A percentile compares a stretch with the other conserved stretches of the same genome.
Conservation (phyloP, 1,140 invertebrate genomes). For the Wiebesia pumilae region DNA sequence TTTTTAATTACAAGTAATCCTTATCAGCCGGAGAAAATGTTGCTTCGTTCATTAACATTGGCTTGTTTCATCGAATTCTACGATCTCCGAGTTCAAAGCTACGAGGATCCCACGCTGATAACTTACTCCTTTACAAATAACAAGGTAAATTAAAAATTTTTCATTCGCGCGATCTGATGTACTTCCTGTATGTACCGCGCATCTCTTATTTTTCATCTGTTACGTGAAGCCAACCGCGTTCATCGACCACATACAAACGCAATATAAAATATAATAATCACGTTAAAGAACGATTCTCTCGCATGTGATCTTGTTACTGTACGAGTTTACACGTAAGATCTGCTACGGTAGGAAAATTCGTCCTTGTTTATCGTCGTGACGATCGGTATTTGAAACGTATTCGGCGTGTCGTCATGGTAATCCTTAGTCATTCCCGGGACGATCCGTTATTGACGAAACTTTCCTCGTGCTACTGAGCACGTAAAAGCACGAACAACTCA, state of each 20-base stretch:
- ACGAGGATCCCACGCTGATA: not conserved
- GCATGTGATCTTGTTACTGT: not conserved
- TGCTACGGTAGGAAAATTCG: not conserved
- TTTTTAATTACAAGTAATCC: not conserved
- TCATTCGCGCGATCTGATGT: too few relatives aligned
- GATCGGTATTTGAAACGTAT: slow-evolving; percentile 33
- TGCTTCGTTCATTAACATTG: not conserved
- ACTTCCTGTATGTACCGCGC: too few relatives aligned
- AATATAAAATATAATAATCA: too few relatives aligned
- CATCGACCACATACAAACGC: too few relatives aligned
- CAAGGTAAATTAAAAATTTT: not conserved
- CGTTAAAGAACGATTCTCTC: not conserved
- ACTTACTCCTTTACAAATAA: not conserved
- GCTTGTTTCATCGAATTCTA: not conserved
- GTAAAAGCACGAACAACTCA: not conserved
- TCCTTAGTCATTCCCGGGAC: slow-evolving; percentile 21
- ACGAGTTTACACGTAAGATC: not conserved
- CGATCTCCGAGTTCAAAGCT: not conserved
- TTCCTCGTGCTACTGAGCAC: slow-evolving; percentile 1
- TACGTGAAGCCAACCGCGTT: too few relatives aligned
- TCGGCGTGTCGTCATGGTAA: slow-evolving; percentile 21
- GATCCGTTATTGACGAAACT: slow-evolving; percentile 45
- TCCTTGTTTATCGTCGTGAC: not conserved
- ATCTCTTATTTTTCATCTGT: too few relatives aligned
- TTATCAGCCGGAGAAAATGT: not conserved